Evolutionary conservation across 2,888 invertebrate genomes (phyloP).

Genomic region (Aporophyla lueneburgensis): DNA sequence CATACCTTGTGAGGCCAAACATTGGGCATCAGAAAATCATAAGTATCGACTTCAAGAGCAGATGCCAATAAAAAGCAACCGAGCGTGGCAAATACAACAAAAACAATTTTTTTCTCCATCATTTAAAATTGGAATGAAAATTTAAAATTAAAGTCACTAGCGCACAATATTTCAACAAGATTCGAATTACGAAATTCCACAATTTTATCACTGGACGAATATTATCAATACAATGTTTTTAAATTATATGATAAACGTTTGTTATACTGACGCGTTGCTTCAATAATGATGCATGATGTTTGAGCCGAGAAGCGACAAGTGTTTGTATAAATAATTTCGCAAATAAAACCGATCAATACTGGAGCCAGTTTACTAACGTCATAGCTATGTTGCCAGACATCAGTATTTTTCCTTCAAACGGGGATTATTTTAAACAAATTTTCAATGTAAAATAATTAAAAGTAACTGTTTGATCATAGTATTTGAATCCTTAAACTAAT

Average conservation of each 20-base stretch:
- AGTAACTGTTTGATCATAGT: rapidly evolving
- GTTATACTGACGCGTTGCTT: slow-evolving; percentile 50
- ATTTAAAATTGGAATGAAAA: slow-evolving; percentile 48
- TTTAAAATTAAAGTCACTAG: slow-evolving; percentile 40
- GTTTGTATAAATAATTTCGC: slow-evolving; percentile 77
- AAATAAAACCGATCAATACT: slow-evolving; percentile 79
- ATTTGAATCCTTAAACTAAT: not conserved
- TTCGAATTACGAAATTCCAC: slow-evolving; percentile 41
- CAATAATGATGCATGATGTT: slow-evolving; percentile 59
- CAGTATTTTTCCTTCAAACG: not conserved
- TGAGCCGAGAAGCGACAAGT: slow-evolving; percentile 71
- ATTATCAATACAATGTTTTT: not conserved
- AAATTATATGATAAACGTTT: slow-evolving; percentile 6
- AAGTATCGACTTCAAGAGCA: slow-evolving; percentile 87
- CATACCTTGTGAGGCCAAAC: slow-evolving; percentile 95
- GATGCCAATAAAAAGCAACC: slow-evolving; percentile 67
- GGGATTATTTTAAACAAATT: not conserved
- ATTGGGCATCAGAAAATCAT: slow-evolving; percentile 95
- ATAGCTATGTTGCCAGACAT: slow-evolving; percentile 72
- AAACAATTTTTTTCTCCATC: slow-evolving; percentile 70
- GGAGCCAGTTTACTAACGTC: slow-evolving; percentile 76
- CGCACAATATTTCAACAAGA: slow-evolving; percentile 34
- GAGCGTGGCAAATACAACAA: slow-evolving; percentile 70
- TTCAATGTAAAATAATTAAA: too few species aligned
- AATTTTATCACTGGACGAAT: slow-evolving; percentile 25